Percentiles rank a stretch among this genome's conserved stretches.
These are phyloP conservation scores for Gymnosoma rotundatum DNA, from an alignment of 2,888 invertebrate species.

Conservation along the genomic window DNA sequence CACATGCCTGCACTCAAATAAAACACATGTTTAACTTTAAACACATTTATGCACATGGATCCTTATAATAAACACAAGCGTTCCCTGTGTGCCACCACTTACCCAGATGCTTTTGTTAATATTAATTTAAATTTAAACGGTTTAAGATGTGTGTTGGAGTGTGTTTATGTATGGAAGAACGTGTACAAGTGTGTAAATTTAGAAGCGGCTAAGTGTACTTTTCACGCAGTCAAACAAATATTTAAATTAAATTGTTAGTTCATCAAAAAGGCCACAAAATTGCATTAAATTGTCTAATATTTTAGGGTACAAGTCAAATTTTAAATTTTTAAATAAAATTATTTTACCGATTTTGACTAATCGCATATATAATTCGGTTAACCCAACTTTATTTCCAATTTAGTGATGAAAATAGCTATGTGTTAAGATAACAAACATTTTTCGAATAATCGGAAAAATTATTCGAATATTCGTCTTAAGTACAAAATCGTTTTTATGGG, in stretches of 20 bases:
- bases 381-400: no score
- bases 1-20: slow-evolving; percentile 40
- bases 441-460: not conserved
- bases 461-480: not conserved
- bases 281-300: not conserved
- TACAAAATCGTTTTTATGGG: no score
- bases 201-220: slow-evolving; percentile 43
- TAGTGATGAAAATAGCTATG: no score
- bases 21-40: slow-evolving; percentile 44
- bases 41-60: not conserved
- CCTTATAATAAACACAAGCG: slow-evolving; percentile 35
- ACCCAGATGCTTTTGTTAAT: slow-evolving; percentile 40
- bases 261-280: not conserved
- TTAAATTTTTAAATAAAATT: not conserved
- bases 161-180: slow-evolving; percentile 12
- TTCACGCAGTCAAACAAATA: slow-evolving; percentile 16
- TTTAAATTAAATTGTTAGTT: slow-evolving; percentile 38
- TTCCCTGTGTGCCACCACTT: slow-evolving; percentile 28
- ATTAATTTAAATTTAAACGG: slow-evolving; percentile 62
- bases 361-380: no score
- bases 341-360: not conserved
- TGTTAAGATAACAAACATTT: no score
- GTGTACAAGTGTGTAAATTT: slow-evolving; percentile 59
- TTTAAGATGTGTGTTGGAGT: slow-evolving; percentile 3
- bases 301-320: not conserved